phyloP scores from a whole-genome alignment of 1,140 invertebrate genomes.

The Drosophila rhopaloa region DNA sequence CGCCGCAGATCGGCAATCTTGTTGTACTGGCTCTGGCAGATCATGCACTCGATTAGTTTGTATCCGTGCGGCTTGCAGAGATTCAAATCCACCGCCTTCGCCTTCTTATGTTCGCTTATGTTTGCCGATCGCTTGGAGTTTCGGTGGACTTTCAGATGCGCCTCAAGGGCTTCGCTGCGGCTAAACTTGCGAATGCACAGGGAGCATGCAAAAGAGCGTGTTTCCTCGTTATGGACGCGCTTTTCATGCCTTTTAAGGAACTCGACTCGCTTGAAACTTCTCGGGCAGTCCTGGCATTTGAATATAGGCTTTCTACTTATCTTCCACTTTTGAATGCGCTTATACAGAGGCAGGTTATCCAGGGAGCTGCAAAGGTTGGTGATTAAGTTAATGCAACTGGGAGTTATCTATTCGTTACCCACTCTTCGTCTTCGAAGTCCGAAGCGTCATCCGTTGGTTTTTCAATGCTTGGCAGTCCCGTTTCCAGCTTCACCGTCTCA shows the following conservation, averaged over 20 bases:
- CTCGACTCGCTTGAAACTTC: slow-evolving; percentile 52
- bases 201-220: slow-evolving; percentile 54
- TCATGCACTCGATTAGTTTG: slow-evolving; percentile 74
- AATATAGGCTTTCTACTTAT: slow-evolving; percentile 10
- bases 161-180: slow-evolving; percentile 51
- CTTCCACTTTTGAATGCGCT: slow-evolving; percentile 61
- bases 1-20: slow-evolving; percentile 64
- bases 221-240: slow-evolving; percentile 43
- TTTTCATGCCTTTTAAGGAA: slow-evolving; percentile 56
- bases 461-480: slow-evolving; percentile 7
- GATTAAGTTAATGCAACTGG: neutral
- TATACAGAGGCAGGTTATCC: slow-evolving; percentile 56
- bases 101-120: slow-evolving; percentile 65
- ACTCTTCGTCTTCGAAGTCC: slow-evolving; percentile 68
- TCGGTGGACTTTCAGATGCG: slow-evolving; percentile 61
- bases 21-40: slow-evolving; percentile 70
- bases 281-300: slow-evolving; percentile 54
- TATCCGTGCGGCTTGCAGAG: slow-evolving; percentile 72
- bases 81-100: slow-evolving; percentile 67
- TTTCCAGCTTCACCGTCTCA: slow-evolving; percentile 58
- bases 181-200: slow-evolving; percentile 71
- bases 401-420: neutral
- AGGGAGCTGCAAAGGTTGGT: slow-evolving; percentile 49
- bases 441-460: slow-evolving; percentile 8
- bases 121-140: slow-evolving; percentile 67